These are phyloP conservation scores for Boulengeromyrus knoepffleri DNA, from an alignment of 2,113 vertebrate genomes.

Conservation along the genomic window DNA sequence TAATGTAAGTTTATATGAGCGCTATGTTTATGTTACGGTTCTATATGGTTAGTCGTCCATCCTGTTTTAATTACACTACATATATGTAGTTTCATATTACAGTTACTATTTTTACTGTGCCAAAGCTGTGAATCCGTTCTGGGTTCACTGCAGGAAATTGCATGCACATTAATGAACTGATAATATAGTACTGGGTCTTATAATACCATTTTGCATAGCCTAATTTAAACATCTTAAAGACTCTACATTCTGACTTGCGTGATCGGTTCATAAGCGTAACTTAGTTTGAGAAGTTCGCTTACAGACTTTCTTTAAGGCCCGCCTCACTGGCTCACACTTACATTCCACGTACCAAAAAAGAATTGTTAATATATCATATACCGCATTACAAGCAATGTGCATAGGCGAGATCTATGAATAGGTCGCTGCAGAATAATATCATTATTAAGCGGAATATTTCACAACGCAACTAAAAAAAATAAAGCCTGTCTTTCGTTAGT, in stretches of 20 bases:
- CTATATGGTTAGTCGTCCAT: not conserved
- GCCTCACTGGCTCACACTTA: not conserved
- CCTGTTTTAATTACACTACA: not conserved
- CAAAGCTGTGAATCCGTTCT: not conserved
- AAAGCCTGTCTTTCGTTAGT: not conserved
- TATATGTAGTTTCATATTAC: not conserved
- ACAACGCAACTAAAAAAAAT: not conserved
- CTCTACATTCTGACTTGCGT: not conserved
- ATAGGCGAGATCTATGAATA: not conserved
- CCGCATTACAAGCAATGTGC: not conserved
- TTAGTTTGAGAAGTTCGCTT: not conserved
- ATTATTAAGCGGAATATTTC: not conserved
- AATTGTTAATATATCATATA: not conserved
- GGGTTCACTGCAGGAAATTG: not conserved
- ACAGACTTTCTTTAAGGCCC: not conserved
- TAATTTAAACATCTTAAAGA: not conserved
- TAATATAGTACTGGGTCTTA: not conserved
- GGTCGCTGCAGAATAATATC: not conserved
- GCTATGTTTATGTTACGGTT: not conserved
- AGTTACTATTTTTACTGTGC: slow-evolving; percentile 1
- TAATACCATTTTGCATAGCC: not conserved
- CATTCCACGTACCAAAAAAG: not conserved
- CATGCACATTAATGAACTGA: not conserved
- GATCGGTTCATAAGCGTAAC: not conserved
- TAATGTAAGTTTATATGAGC: not conserved